Evolutionary conservation across 64 coral and sea anemone genomes (phyloP), one percentile per base, ranked within the genome.

Genomic region (Pocillopora damicornis): DNA sequence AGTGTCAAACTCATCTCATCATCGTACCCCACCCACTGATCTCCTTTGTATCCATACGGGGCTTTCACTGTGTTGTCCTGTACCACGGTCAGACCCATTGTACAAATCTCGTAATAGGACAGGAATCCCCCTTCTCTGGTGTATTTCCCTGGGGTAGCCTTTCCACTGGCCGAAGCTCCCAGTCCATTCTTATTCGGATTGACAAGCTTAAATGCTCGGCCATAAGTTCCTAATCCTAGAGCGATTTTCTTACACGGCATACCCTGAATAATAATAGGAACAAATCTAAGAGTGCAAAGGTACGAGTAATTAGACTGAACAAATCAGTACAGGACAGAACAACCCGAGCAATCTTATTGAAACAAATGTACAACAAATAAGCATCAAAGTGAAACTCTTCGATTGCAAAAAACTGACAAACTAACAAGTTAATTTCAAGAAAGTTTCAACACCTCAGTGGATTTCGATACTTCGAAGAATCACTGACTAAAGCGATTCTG

Each of bases 101-200:
- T 94, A 76, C 92, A 94, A 78, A 94, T 89, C 67, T 94, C 92
- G 88, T 86, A 94, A 62, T 94, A 94, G 12, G 84, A 81, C 15
- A 93, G 69, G 26, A 93, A 93, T 13, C 91, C 91, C 13, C 69
- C 51, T 71, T 88, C 86, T 58, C 78, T 80, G 9, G 92, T 89
- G 75, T 94, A 94, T 23, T 34, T 73, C n/a, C 92, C 87, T 71
- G 74, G 63, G 5, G 26, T 57, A 15, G 72, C 75, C 12, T 66
- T 58, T 0, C 86, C 91, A 9, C 23, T 74, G 45, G 68, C 30
- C 1, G 81, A 75, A 11, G 92, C 92, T 75, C 87, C 87, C 20
- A 94, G 87, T 38, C 87, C 75, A 62, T 80, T 78, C 25, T 94
- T 38, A 18, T 65, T 94, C 5, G 75, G 74, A 23, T 89, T 38